phyloP scores from a whole-genome alignment of 2,888 invertebrate genomes.

The Orchestes rusci region DNA sequence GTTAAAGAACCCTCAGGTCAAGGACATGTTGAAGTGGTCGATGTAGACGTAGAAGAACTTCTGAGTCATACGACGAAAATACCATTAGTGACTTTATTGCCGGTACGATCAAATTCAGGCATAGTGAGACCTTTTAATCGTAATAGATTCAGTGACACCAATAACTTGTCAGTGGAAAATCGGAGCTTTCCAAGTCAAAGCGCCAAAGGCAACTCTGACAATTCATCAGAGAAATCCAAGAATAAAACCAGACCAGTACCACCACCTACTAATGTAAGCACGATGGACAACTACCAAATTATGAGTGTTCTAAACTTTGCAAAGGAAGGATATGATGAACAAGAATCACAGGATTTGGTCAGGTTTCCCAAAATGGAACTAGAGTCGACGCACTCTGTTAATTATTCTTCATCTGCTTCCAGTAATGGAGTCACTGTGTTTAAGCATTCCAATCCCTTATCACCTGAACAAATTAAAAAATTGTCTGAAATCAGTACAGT shows the following conservation, averaged over 20 bases:
- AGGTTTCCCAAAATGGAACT: conserved; percentile 34
- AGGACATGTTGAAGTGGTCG: conserved; percentile 41
- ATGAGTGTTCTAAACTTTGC: conserved; percentile 37
- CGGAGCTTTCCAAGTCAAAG: conserved; percentile 16
- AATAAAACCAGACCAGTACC: conserved; percentile 13
- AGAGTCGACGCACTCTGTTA: conserved; percentile 24
- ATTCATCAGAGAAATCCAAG: conserved; percentile 7
- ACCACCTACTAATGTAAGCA: conserved; percentile 14
- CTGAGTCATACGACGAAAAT: conserved; percentile 38
- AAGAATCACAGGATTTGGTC: conserved; percentile 24
- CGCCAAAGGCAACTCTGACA: conserved; percentile 7
- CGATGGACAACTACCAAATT: conserved; percentile 34
- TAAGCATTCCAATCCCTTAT: conserved; percentile 28
- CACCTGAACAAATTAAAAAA: conserved; percentile 44
- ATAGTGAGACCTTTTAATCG: conserved; percentile 64
- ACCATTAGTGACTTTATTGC: conserved; percentile 60
- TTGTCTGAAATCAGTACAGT: conserved; percentile 53
- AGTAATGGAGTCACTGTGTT: conserved; percentile 13
- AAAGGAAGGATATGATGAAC: conserved; percentile 28
- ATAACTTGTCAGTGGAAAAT: conserved; percentile 32
- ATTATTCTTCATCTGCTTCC: conserved; percentile 28
- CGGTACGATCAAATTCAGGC: conserved; percentile 73
- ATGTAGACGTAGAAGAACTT: conserved; percentile 37
- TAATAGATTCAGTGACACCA: conserved; percentile 44
- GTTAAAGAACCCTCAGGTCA: conserved; percentile 32